A percentile compares a stretch with the other conserved stretches of the same genome.
Evolutionary conservation across 1,140 invertebrate genomes (phyloP).

Genomic region (Danaus melanippus): DNA sequence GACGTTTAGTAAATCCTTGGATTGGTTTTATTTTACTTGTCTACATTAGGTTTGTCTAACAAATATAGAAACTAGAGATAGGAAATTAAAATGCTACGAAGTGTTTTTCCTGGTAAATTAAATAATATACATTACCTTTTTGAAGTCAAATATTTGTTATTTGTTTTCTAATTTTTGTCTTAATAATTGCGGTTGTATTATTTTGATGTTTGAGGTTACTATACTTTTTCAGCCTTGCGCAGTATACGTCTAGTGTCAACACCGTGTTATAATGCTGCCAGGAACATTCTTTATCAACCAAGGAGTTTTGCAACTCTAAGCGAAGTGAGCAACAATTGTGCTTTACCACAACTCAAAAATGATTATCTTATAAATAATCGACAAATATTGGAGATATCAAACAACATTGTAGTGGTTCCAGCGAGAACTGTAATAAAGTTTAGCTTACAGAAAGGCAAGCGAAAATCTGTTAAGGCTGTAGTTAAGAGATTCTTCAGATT

Average conservation of each 20-base stretch:
- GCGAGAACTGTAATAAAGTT: slow-evolving; percentile 79
- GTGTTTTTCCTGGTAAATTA: slow-evolving; percentile 38
- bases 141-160: no score
- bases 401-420: slow-evolving; percentile 28
- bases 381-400: slow-evolving; percentile 45
- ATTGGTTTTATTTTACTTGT: no score
- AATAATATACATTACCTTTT: not conserved
- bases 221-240: slow-evolving; percentile 51
- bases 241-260: slow-evolving; percentile 33
- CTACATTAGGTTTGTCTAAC: no score
- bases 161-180: no score
- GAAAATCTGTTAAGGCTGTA: slow-evolving; percentile 82
- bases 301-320: slow-evolving; percentile 32
- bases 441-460: slow-evolving; percentile 80
- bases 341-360: slow-evolving; percentile 5
- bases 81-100: slow-evolving; percentile 41
- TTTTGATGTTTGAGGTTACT: slow-evolving; percentile 43
- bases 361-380: slow-evolving; percentile 35
- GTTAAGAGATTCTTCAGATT: slow-evolving; percentile 84
- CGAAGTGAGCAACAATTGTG: slow-evolving; percentile 14
- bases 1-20: not conserved
- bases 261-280: slow-evolving; percentile 34
- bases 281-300: slow-evolving; percentile 31
- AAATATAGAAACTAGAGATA: no score
- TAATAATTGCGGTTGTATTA: not conserved